A percentile compares a stretch with the other conserved stretches of the same genome.
Conservation (phyloP, 2,113 vertebrate genomes). For the Zosterops pallidus region DNA sequence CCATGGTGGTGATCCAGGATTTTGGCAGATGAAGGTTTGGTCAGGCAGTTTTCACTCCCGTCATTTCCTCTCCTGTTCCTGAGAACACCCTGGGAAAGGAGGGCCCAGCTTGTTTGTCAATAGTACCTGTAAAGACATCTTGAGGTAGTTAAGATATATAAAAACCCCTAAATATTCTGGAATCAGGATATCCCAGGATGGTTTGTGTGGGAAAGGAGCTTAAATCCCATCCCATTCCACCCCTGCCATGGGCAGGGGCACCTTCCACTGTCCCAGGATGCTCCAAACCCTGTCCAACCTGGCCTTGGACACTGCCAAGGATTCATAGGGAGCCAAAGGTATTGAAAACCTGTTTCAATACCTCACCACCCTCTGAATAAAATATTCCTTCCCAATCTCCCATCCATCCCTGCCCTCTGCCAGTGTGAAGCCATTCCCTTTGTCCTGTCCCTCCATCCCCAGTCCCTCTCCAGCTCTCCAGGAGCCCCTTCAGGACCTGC, state of each 20-base stretch:
- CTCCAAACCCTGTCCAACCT: fast-evolving
- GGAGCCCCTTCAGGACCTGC: background rate
- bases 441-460: background rate
- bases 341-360: background rate
- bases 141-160: fast-evolving
- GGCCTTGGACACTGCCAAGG: background rate
- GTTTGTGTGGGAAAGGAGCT: background rate
- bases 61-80: background rate
- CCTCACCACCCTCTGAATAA: background rate
- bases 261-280: fast-evolving
- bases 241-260: background rate
- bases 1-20: background rate
- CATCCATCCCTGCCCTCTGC: background rate
- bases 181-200: fast-evolving
- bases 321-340: background rate
- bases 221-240: background rate
- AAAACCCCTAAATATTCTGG: background rate
- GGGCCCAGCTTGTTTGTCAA: background rate
- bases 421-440: background rate
- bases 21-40: background rate
- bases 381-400: background rate
- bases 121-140: background rate
- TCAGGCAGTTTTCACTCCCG: background rate
- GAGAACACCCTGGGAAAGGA: background rate
- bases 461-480: background rate